These are phyloP conservation scores for Frankliniella intonsa DNA, from an alignment of 2,888 invertebrate species.

Conservation along the genomic window DNA sequence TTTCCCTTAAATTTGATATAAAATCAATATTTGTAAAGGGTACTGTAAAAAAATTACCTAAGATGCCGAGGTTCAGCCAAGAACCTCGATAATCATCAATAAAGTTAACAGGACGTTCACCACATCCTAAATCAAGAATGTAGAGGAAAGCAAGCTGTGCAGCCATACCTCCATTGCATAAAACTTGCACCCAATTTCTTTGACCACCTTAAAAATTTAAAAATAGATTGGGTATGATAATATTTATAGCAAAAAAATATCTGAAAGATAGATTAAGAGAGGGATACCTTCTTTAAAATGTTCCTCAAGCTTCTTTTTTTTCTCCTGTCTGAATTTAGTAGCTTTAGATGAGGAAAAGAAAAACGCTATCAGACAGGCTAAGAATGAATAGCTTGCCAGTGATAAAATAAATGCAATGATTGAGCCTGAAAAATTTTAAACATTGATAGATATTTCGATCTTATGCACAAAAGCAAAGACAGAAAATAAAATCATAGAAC, in stretches of 20 bases:
- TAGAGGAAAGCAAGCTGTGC: slow-evolving; percentile 71
- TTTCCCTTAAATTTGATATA: not conserved
- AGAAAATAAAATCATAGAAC: slow-evolving; percentile 29
- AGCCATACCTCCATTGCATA: slow-evolving; percentile 88
- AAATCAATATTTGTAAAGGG: slow-evolving; percentile 8
- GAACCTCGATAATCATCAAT: slow-evolving; percentile 67
- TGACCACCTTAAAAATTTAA: slow-evolving; percentile 62
- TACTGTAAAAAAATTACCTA: slow-evolving; percentile 51
- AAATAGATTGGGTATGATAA: not conserved
- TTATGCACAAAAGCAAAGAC: too few relatives aligned
- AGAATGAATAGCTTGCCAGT: slow-evolving; percentile 70
- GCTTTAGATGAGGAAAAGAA: slow-evolving; percentile 76
- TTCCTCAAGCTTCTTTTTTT: slow-evolving; percentile 65
- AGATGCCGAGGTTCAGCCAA: slow-evolving; percentile 73
- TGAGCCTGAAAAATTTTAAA: slow-evolving; percentile 50
- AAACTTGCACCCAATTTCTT: slow-evolving; percentile 82
- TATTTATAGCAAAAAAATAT: slow-evolving; percentile 30
- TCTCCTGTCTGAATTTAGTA: slow-evolving; percentile 66
- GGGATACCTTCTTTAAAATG: slow-evolving; percentile 71
- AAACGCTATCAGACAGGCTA: slow-evolving; percentile 67
- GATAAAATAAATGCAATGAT: slow-evolving; percentile 72
- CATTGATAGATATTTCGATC: too few relatives aligned
- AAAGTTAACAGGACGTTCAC: slow-evolving; percentile 76
- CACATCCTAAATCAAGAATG: slow-evolving; percentile 71
- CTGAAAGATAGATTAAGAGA: not conserved